phyloP scores from a whole-genome alignment of 2,888 invertebrate species.

The Drosophila barbarae region DNA sequence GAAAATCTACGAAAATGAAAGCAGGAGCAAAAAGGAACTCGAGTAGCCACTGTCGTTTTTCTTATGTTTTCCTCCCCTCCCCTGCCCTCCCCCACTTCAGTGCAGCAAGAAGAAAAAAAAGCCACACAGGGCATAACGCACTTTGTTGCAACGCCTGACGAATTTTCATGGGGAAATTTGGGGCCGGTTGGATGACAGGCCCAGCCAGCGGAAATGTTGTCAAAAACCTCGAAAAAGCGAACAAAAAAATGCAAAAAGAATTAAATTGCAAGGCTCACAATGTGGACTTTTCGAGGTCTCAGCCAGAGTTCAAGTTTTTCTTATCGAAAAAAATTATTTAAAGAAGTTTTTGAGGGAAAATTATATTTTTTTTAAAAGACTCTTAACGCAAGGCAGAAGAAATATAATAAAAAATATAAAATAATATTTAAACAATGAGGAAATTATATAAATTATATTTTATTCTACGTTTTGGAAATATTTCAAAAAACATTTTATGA shows the following conservation, averaged over 20 bases:
- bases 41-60: conserved; percentile 62
- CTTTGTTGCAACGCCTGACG: conserved; percentile 70
- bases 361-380: background rate
- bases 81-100: conserved; percentile 17
- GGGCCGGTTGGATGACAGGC: conserved; percentile 29
- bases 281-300: conserved; percentile 5
- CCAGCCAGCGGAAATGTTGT: conserved; percentile 44
- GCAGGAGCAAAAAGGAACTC: conserved; percentile 30
- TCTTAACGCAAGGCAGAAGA: accelerated
- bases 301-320: background rate
- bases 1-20: conserved; percentile 25
- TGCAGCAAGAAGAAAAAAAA: conserved; percentile 36
- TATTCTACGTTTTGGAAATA: background rate
- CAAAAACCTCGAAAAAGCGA: conserved; percentile 24
- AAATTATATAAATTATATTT: too few relatives aligned
- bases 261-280: conserved; percentile 11
- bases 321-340: background rate
- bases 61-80: conserved; percentile 52
- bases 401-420: background rate
- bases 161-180: conserved; percentile 29
- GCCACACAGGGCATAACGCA: conserved; percentile 54
- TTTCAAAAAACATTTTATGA: background rate
- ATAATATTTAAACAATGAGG: too few relatives aligned
- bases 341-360: background rate
- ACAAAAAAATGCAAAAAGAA: conserved; percentile 1